Conservation (phyloP, 2,888 invertebrate species). For the Noctuana brunneofusca region DNA sequence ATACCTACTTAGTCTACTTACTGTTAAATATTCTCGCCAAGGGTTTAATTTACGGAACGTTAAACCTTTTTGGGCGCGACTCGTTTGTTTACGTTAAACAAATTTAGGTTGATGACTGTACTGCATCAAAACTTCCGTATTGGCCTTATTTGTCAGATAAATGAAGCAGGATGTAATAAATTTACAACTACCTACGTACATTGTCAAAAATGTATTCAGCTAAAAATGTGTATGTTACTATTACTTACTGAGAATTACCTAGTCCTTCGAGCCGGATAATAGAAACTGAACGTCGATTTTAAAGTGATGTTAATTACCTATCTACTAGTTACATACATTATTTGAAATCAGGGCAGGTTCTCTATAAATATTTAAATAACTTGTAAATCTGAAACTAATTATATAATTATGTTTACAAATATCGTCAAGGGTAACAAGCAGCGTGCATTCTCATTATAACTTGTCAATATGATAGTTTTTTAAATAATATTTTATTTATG, state of each 20-base stretch:
- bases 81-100: conserved; percentile 9
- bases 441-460: too few species aligned
- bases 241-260: conserved; percentile 11
- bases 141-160: conserved; percentile 9
- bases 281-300: conserved; percentile 5
- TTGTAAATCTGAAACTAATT: not conserved
- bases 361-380: not conserved
- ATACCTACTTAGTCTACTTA: too few species aligned
- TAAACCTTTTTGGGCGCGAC: conserved; percentile 7
- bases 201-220: too few species aligned
- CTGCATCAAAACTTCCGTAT: conserved; percentile 10
- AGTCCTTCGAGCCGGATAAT: conserved; percentile 34
- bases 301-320: not conserved
- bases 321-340: not conserved
- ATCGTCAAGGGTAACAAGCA: too few species aligned
- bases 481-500: not conserved
- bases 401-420: too few species aligned
- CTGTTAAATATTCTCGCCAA: not conserved
- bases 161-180: not conserved
- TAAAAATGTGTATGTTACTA: too few species aligned
- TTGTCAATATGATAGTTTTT: too few species aligned
- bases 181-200: not conserved
- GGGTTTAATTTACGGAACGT: not conserved
- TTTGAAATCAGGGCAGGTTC: not conserved
- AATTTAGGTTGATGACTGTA: conserved; percentile 13